Percentiles rank a stretch among this genome's conserved stretches.
Evolutionary conservation across 1,140 invertebrate species (phyloP).

Genomic region (Aleiodes sp.): DNA sequence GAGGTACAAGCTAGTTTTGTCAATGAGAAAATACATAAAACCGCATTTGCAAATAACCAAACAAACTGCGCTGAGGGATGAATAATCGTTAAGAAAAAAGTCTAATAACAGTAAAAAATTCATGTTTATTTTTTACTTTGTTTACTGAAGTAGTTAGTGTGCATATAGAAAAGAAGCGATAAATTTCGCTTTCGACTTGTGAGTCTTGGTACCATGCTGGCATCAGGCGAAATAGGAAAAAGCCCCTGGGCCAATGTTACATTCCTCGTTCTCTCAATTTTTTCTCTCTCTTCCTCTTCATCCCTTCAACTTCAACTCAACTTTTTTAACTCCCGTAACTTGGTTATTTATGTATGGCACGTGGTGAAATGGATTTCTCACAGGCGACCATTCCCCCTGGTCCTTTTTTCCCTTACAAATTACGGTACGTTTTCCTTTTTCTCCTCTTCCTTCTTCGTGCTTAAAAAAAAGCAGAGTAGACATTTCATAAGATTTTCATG

Average conservation of each 20-base stretch:
- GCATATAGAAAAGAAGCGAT: too few relatives aligned
- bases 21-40: not conserved
- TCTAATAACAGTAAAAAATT: too few relatives aligned
- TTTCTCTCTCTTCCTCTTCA: too few relatives aligned
- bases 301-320: slow-evolving; percentile 41
- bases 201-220: not conserved
- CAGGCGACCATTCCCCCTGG: slow-evolving; percentile 37
- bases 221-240: not conserved
- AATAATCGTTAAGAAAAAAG: too few relatives aligned
- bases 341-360: slow-evolving; percentile 59
- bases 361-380: slow-evolving; percentile 54
- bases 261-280: not conserved
- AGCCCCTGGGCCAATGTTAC: slow-evolving; percentile 3
- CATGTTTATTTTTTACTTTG: too few relatives aligned
- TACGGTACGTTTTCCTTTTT: not conserved
- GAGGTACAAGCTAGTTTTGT: not conserved
- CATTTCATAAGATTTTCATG: too few relatives aligned
- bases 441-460: not conserved
- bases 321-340: slow-evolving; percentile 57
- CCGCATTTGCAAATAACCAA: too few relatives aligned
- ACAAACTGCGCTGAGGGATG: too few relatives aligned
- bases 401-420: slow-evolving; percentile 26
- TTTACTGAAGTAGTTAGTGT: too few relatives aligned
- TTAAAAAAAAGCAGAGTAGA: too few relatives aligned
- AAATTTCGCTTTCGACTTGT: slow-evolving; percentile 31